Conservation (phyloP, 2,797 vertebrate genomes). For the Geotrypetes seraphini region DNA sequence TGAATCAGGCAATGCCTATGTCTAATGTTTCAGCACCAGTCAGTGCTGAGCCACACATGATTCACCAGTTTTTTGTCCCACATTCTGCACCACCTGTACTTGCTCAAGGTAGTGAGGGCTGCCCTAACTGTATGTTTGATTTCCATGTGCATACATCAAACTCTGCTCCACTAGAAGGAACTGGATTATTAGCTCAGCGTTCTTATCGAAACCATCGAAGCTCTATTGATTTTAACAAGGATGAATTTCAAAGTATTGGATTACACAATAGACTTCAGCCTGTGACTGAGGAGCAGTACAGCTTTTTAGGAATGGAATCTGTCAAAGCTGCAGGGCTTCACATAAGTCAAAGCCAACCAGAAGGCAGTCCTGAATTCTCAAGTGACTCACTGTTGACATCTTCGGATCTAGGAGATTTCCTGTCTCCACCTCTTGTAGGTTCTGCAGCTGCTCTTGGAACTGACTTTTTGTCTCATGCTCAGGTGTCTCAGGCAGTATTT, state of each 20-base stretch:
- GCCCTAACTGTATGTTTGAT: constrained; percentile 74
- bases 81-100: constrained; percentile 82
- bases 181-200: constrained; percentile 49
- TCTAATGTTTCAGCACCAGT: constrained; percentile 50
- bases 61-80: constrained; percentile 66
- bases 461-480: constrained; percentile 53
- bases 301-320: constrained; percentile 65
- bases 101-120: constrained; percentile 54
- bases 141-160: constrained; percentile 67
- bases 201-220: constrained; percentile 69
- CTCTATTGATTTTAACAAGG: constrained; percentile 76
- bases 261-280: constrained; percentile 79
- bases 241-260: constrained; percentile 62
- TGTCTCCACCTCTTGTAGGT: constrained; percentile 76
- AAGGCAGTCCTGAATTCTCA: constrained; percentile 83
- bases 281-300: constrained; percentile 82
- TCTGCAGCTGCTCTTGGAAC: constrained; percentile 40
- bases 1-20: constrained; percentile 60
- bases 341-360: constrained; percentile 61
- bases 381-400: constrained; percentile 86
- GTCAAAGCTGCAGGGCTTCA: constrained; percentile 68
- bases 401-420: constrained; percentile 83
- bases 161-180: constrained; percentile 54
- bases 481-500: constrained; percentile 56
- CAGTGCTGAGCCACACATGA: constrained; percentile 53